Base-by-base conservation (phyloP, 1,140 invertebrate genomes). In the Sycophaga agraensis region DNA sequence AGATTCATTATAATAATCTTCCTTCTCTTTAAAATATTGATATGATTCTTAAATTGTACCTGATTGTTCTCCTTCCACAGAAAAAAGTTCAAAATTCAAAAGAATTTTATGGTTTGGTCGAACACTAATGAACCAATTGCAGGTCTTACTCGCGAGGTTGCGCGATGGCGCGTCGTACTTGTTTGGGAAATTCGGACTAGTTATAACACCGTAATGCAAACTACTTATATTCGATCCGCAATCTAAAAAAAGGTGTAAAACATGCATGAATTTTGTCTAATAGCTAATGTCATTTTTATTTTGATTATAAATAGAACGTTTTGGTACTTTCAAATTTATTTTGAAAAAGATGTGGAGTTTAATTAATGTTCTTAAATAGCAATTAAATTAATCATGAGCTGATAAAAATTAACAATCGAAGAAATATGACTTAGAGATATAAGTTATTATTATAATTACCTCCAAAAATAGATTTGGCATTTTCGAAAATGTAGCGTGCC, bases 101-200 rank as follows among this genome's bases (percentile, higher is more conserved):
- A 95, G 84, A 70, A 97, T 87, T 71, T 88, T 88, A 74, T 92
- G 88, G 68, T 88, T 88, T 16, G 91, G 89, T 66, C 86, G 83
- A 26, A 93, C 93, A 55, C 85, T 90, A 72, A 97, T 89, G 73
- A 91, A 94, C 93, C 93, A 97, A 81, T 96, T 94, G 80, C 94
- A 97, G 24, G 90, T 89, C 73, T 89, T 89, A 62, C 89, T 91
- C 7, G 91, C 88, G 59, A 88, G 82, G 50, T 88, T 88, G 65
- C 84, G 84, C 7, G 85, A 81, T 0, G 91, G 91, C 26, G 89
- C 87, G 65, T 92, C 89, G 78, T 97, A 97, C 53, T 91, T 89
- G 11, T 86, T 83, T 31, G 94, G 94, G 82, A 89, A 96, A 70
- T 91, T 89, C 58, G 95, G 95, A 55, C 82, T 84, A n/a, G 93